Conservation (phyloP, 2,113 vertebrate species). For the Sorex fumeus region DNA sequence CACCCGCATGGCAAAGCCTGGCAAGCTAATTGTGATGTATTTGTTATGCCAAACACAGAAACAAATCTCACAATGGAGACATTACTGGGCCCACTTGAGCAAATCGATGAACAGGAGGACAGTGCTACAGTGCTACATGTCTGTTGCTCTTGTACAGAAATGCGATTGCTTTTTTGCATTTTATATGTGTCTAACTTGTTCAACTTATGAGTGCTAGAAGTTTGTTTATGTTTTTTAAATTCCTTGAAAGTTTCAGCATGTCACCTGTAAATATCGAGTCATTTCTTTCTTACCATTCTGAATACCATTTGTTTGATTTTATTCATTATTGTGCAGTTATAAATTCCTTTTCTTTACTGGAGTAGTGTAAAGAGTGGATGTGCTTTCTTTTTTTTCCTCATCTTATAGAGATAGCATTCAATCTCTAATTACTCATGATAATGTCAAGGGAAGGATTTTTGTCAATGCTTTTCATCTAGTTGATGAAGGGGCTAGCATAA, state of each 20-base stretch:
- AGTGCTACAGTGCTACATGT: too few relatives aligned
- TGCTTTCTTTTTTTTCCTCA: conserved; percentile 27
- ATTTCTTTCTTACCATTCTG: conserved; percentile 35
- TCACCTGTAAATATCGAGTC: conserved; percentile 30
- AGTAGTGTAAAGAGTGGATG: background rate
- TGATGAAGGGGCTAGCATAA: background rate
- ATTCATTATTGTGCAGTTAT: too few relatives aligned
- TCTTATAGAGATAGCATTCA: conserved; percentile 10
- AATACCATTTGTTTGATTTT: conserved; percentile 46
- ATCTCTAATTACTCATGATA: conserved; percentile 55
- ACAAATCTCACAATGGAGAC: too few relatives aligned
- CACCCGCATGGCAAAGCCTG: too few relatives aligned
- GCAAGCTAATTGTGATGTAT: too few relatives aligned
- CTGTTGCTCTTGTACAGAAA: conserved; percentile 14
- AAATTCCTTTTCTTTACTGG: conserved; percentile 48
- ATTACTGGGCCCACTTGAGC: too few relatives aligned
- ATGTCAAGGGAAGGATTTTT: conserved; percentile 30
- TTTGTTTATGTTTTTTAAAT: conserved; percentile 59
- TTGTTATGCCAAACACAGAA: too few relatives aligned
- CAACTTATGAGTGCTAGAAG: conserved; percentile 25
- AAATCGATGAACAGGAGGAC: too few relatives aligned
- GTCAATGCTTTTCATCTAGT: conserved; percentile 33
- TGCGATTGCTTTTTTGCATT: conserved; percentile 38
- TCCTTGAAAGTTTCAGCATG: conserved; percentile 49
- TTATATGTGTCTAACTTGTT: conserved; percentile 7